Evolutionary conservation across 2,113 vertebrate genomes (phyloP), one percentile per base, ranked within the genome.

Genomic region (Hippocampus zosterae): DNA sequence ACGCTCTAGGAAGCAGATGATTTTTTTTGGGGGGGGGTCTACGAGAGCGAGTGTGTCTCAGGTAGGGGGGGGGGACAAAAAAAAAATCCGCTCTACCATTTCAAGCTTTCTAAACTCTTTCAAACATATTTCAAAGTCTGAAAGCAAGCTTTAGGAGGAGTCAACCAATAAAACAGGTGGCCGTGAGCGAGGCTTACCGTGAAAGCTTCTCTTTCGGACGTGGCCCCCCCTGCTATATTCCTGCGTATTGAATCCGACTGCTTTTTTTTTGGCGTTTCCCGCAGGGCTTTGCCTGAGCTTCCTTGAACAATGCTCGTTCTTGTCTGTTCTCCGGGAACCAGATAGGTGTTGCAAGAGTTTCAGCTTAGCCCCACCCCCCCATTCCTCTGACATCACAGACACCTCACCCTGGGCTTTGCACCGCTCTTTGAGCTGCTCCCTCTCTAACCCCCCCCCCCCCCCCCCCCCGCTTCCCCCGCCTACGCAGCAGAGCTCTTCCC

Each of bases 331-430:
- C 76, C 85, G 88, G 85, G 61, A 91, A 90, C 27, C 77, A 84
- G 84, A 89, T 88, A 95, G 93, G 94, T 94, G 94, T 93, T 92
- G 91, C 93, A 93, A 89, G 11, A 85, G 86, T 92, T 84, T 93
- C 77, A 89, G 86, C 83, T 73, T 77, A 46, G 76, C 88, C 90
- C 85, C 91, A 60, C 68, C 90, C 87, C 90, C 87, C 78, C 69
- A 69, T 48, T 86, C 87, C 87, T 77, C 84, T 93, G 92, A 93
- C 93, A 93, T 95, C 95, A 95, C 88, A 65, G 68, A 81, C 82
- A 81, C 78, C 88, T 81, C 81, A 64, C 77, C 62, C 21, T 1
- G 55, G 80, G 85, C 79, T 78, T 82, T 79, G 65, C 37, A 48
- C 12, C 25, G 72, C 80, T 27, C 56, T 27, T 27, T 18, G 60